A percentile compares a stretch with the other conserved stretches of the same genome.
Evolutionary conservation across 2,888 invertebrate species (phyloP).

Genomic region (Zaprionus lineosus): DNA sequence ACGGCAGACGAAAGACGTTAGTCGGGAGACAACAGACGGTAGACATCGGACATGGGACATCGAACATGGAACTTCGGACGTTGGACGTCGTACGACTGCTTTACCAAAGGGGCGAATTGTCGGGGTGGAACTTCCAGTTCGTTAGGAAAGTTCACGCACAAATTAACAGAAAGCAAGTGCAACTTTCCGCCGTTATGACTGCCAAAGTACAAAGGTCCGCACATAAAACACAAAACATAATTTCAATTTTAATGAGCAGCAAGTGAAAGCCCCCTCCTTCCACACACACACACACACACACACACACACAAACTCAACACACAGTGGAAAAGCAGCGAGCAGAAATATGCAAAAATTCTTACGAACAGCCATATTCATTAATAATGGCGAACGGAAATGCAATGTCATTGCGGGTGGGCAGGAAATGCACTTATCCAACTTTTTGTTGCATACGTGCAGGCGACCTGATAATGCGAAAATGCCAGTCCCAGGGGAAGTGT

Average conservation of each 20-base stretch:
- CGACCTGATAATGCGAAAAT: conserved; percentile 1
- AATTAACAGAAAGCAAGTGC: conserved; percentile 67
- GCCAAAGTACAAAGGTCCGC: conserved; percentile 52
- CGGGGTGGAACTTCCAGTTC: conserved; percentile 59
- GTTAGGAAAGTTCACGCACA: conserved; percentile 72
- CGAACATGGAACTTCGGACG: too few species aligned
- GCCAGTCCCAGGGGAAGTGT: too few species aligned
- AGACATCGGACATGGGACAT: too few species aligned
- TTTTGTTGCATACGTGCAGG: conserved; percentile 12
- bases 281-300: too few species aligned
- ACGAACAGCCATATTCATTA: conserved; percentile 12
- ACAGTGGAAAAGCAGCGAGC: too few species aligned
- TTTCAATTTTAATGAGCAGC: conserved; percentile 68
- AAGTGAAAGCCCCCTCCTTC: conserved; percentile 3
- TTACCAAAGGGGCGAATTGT: background rate
- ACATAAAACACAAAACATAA: conserved; percentile 55
- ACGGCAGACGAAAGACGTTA: too few species aligned
- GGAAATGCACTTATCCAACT: conserved; percentile 13
- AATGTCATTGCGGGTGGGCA: conserved; percentile 15
- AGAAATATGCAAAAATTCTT: conserved; percentile 10
- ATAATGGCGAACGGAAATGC: conserved; percentile 14
- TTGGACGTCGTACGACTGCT: too few species aligned
- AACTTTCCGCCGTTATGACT: conserved; percentile 47
- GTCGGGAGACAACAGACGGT: too few species aligned
- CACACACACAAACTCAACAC: too few species aligned